Evolutionary conservation across 2,797 vertebrate genomes (phyloP).

Genomic region (Sebastes melanostomus): DNA sequence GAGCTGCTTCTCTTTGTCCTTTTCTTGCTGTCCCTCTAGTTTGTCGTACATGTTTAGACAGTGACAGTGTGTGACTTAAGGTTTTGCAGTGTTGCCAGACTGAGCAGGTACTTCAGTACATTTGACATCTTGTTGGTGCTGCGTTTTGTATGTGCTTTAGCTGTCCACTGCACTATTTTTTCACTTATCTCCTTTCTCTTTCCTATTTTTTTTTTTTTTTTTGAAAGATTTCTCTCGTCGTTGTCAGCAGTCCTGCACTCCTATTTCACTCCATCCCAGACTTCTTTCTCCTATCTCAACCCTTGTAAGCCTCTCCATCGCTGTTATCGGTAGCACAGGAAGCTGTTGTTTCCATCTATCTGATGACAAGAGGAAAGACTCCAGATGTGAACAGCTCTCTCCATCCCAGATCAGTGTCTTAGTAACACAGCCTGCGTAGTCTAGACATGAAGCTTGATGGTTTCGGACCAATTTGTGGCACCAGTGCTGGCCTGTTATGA

Average conservation of each 20-base stretch:
- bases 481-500: slow-evolving; percentile 70
- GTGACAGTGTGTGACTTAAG: slow-evolving; percentile 19
- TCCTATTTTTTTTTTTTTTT: background rate
- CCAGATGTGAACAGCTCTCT: slow-evolving; percentile 92
- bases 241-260: slow-evolving; percentile 8
- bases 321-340: slow-evolving; percentile 79
- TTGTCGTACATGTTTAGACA: slow-evolving; percentile 39
- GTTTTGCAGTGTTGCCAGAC: slow-evolving; percentile 42
- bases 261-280: slow-evolving; percentile 32
- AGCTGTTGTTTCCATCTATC: slow-evolving; percentile 88
- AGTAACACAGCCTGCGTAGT: slow-evolving; percentile 88
- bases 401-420: slow-evolving; percentile 77
- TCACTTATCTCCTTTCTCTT: background rate
- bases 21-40: slow-evolving; percentile 53
- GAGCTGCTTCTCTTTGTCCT: slow-evolving; percentile 61
- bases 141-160: slow-evolving; percentile 21
- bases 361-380: slow-evolving; percentile 86
- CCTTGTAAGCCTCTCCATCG: slow-evolving; percentile 33
- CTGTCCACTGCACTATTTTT: slow-evolving; percentile 7
- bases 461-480: slow-evolving; percentile 77
- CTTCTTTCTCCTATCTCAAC: slow-evolving; percentile 15
- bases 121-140: slow-evolving; percentile 54
- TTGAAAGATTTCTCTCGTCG: slow-evolving; percentile 1
- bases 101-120: slow-evolving; percentile 44
- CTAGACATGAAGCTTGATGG: slow-evolving; percentile 78